These are phyloP conservation scores for Eunapius fragilis DNA, from an alignment of 37 sponge, comb jelly and placozoan genomes.

Conservation along the genomic window DNA sequence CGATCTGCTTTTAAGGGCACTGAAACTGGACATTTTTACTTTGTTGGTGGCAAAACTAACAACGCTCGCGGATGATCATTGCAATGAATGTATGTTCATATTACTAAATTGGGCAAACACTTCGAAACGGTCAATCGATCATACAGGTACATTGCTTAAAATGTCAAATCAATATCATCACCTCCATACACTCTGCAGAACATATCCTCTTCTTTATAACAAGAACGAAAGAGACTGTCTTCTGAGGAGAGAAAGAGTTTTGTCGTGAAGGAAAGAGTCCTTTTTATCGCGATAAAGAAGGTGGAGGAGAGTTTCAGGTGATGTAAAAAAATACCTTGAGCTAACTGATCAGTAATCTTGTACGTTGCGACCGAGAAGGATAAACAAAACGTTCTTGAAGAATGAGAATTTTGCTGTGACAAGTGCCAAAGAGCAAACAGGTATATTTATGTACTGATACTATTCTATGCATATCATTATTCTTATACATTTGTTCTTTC, in stretches of 20 bases:
- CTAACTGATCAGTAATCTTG: not conserved
- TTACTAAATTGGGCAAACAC: too few species aligned
- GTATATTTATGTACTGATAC: not conserved
- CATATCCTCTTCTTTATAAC: not conserved
- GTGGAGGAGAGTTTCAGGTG: conserved; percentile 20
- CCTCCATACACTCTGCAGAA: too few species aligned
- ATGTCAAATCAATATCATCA: too few species aligned
- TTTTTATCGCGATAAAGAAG: conserved; percentile 5
- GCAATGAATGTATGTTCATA: too few species aligned
- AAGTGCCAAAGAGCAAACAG: conserved; percentile 21
- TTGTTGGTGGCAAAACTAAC: too few species aligned
- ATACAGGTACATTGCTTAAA: too few species aligned
- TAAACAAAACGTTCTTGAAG: conserved; percentile 19
- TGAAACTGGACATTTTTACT: too few species aligned
- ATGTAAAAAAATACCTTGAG: not conserved
- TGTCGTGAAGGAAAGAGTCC: conserved; percentile 14
- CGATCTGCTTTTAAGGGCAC: too few species aligned
- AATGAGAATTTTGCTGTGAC: conserved; percentile 42
- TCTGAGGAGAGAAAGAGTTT: conserved; percentile 17
- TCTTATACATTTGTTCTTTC: not conserved
- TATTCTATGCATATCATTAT: too few species aligned
- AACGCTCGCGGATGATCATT: too few species aligned
- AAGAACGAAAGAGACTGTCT: conserved; percentile 16
- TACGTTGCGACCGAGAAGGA: not conserved
- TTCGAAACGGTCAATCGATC: too few species aligned